These are phyloP conservation scores for Acrocephalus scirpaceus DNA, from an alignment of 2,797 vertebrate genomes.

Conservation along the genomic window DNA sequence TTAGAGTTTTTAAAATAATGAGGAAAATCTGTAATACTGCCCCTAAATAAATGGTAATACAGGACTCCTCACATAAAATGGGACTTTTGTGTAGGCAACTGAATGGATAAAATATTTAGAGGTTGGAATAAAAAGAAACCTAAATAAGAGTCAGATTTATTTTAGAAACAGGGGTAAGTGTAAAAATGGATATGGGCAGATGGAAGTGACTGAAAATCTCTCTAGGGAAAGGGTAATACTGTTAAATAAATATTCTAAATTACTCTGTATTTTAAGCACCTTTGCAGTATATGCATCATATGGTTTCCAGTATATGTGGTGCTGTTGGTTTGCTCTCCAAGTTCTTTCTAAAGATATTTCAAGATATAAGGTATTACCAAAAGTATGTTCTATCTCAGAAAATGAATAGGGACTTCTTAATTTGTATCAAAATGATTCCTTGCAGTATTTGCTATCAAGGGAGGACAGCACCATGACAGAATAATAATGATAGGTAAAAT, in stretches of 20 bases:
- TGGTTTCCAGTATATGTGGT: neutral
- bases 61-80: neutral
- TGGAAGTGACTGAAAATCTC: conserved; percentile 33
- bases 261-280: conserved; percentile 18
- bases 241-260: conserved; percentile 22
- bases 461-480: neutral
- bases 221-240: conserved; percentile 27
- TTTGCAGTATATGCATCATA: neutral
- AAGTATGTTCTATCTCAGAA: neutral
- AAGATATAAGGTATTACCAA: neutral
- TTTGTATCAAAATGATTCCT: neutral
- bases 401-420: neutral
- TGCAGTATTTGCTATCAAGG: neutral
- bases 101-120: conserved; percentile 22
- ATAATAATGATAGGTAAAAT: neutral
- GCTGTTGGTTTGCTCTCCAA: neutral
- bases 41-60: neutral
- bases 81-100: neutral
- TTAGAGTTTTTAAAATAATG: neutral
- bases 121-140: neutral
- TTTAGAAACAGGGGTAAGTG: conserved; percentile 4
- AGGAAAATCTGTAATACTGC: neutral
- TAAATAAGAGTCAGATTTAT: neutral
- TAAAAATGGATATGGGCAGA: conserved; percentile 46
- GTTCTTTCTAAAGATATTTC: neutral